Evolutionary conservation across 2,113 vertebrate genomes (phyloP), one percentile per base, ranked within the genome.

Genomic region (Colossoma macropomum): DNA sequence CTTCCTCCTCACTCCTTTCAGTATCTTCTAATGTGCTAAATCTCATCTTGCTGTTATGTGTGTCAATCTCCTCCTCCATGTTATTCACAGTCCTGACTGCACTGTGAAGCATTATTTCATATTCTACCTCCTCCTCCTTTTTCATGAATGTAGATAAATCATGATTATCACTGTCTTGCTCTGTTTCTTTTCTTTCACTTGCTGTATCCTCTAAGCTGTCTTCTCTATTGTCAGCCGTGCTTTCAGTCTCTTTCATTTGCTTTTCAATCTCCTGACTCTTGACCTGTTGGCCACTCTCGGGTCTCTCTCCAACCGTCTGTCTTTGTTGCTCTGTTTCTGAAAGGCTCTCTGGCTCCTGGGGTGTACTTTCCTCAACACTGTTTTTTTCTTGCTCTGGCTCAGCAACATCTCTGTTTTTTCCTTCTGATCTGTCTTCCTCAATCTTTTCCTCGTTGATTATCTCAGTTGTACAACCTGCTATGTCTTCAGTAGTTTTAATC

Each of bases 11-110:
- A 0, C 27, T 63, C 19, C 17, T 63, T 32, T 71, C 28, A 30
- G 23, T 23, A 2, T 21, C 28, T 16, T 70, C 28, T 56, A 54
- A 38, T 27, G 0, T 25, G 25, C 4, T 28, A 32, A 27, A 27
- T 54, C n/a, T 25, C 13, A n/a, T 30, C 25, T 32, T 56, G 54
- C 59, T 48, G 19, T 30, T 16, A 7, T 56, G 60, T 65, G 69
- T 69, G 34, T 80, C 74, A 19, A 28, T 60, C 11, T 84, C 87
- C n/a, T 21, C 70, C 38, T 89, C 84, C 86, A 89, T 90, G 59
- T 91, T 89, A 21, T 90, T 89, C 73, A 92, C 50, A 50, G 87
- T 88, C 82, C 91, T 85, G 75, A 89, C 79, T 88, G 93, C 91
- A 89, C 89, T 87, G 85, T 87, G 86, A 79, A 91, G 91, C n/a